Conservation (phyloP, 2,113 vertebrate species). For the Scalopus aquaticus region DNA sequence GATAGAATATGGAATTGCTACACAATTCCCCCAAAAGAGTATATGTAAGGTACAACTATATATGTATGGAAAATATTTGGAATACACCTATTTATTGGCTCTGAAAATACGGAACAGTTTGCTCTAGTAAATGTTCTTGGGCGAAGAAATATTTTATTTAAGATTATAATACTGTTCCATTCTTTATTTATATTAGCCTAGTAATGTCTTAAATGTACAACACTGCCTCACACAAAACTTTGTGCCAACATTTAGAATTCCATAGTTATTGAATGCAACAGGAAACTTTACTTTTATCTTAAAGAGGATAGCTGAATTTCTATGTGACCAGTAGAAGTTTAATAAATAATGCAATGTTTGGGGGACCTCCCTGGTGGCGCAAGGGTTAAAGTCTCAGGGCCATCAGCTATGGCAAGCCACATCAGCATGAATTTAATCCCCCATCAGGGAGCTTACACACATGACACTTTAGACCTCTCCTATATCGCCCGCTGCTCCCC, state of each 20-base stretch:
- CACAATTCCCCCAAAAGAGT: not conserved
- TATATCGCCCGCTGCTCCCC: no score
- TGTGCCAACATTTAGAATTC: not conserved
- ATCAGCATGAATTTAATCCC: no score
- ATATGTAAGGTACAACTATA: not conserved
- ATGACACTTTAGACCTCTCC: no score
- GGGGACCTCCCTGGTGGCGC: no score
- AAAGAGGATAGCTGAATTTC: not conserved
- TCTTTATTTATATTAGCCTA: not conserved
- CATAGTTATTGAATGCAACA: not conserved
- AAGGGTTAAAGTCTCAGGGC: no score
- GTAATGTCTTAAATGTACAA: not conserved
- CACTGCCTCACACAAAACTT: not conserved
- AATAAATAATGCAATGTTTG: not conserved
- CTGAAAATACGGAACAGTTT: conserved; percentile 21
- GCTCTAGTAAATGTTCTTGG: not conserved
- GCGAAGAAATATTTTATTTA: conserved; percentile 28
- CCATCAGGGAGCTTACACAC: no score
- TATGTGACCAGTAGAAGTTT: not conserved
- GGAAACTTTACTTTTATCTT: not conserved
- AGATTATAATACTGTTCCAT: not conserved
- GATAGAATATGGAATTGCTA: not conserved
- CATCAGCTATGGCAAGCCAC: no score
- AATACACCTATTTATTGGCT: conserved; percentile 19
- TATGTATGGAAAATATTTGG: not conserved